Conservation (phyloP, 2,113 vertebrate genomes). For the Albula glossodonta region DNA sequence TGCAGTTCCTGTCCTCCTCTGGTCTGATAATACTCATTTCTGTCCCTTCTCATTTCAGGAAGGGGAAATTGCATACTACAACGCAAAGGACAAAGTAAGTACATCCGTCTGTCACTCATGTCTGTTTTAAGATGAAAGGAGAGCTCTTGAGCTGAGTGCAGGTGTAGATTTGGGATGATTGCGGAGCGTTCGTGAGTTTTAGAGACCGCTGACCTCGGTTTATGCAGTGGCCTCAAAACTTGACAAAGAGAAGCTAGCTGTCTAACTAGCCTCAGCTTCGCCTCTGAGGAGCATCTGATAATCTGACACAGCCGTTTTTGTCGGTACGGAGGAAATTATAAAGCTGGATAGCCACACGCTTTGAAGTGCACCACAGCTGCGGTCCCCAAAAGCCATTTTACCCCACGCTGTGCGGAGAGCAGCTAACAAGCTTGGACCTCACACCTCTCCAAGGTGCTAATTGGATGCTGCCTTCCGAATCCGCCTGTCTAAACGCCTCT, state of each 20-base stretch:
- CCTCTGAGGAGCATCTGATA: not conserved
- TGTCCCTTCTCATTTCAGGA: constrained; percentile 69
- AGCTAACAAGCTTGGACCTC: not conserved
- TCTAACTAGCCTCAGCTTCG: not conserved
- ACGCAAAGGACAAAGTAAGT: constrained; percentile 94
- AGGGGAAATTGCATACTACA: constrained; percentile 92
- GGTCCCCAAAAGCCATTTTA: not conserved
- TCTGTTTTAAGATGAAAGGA: not conserved
- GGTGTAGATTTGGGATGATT: not conserved
- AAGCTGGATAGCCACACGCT: not conserved
- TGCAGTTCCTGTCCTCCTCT: no score
- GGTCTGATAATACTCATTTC: not conserved
- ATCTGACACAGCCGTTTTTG: not conserved
- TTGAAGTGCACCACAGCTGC: not conserved
- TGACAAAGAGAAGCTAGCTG: not conserved
- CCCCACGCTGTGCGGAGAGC: not conserved
- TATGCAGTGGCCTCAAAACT: not conserved
- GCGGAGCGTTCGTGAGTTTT: not conserved
- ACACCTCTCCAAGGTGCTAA: not conserved
- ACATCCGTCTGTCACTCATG: not conserved
- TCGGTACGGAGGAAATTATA: not conserved
- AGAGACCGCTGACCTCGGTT: not conserved
- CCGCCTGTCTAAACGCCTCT: not conserved
- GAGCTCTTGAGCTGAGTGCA: not conserved
- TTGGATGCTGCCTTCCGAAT: not conserved